Base-by-base conservation (phyloP, 2,113 vertebrate species). In the Pteropus alecto region DNA sequence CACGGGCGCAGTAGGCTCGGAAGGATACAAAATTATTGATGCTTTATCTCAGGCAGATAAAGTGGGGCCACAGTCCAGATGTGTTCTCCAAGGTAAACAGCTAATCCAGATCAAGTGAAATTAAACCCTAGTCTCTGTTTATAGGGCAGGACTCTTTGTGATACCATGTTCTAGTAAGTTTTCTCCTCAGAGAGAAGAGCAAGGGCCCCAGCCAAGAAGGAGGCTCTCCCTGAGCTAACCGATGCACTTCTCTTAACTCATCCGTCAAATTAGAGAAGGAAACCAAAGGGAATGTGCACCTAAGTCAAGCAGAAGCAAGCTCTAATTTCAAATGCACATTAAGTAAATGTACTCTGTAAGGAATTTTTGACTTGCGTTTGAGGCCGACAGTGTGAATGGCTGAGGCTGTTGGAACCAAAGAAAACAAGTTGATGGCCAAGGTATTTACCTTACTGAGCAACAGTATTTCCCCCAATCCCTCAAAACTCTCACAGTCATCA, bases 211-310 rank as follows among this genome's bases (percentile, higher is more conserved):
- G 87, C 38, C 76, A 65, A 70, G 79, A 95, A 71, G 56, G 77
- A 96, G 38, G 33, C 13, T 60, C 58, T 70, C 63, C 35, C 14
- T 48, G 54, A 86, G 89, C 76, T 73, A 90, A 85, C 33, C 76
- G n/a, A 89, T 79, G 43, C 58, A 22, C 67, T 90, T 77, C 65
- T 87, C 38, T 38, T 46, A 95, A 73, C 18, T 68, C 82, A 60
- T n/a, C 48, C 38, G 63, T 67, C 89, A 82, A 68, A 89, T 65
- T 83, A 90, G 92, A 63, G 14, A 48, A 83, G 88, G 70, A 94
- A 94, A 54, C 58, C 89, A 90, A 93, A 95, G n/a, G 33, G 46
- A 83, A 61, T 13, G 13, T 3, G 12, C 24, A 33, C 56, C 28
- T 56, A 68, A 93, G 24, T 65, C 73, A 51, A 71, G 71, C 46